A percentile compares a stretch with the other conserved stretches of the same genome.
These are phyloP conservation scores for Novumbra hubbsi DNA, from an alignment of 2,797 vertebrate species.

Conservation along the genomic window DNA sequence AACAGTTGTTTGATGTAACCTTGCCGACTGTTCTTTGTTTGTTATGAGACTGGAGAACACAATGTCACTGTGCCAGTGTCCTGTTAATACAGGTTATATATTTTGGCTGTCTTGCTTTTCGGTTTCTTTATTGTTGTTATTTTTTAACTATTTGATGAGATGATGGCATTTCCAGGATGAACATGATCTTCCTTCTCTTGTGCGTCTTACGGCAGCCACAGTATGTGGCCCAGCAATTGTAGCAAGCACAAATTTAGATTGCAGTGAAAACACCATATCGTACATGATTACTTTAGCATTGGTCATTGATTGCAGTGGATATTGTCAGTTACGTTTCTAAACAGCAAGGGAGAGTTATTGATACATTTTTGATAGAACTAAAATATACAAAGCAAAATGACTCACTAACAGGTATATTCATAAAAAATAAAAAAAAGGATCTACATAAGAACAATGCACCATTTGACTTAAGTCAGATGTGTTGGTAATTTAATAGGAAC, in stretches of 20 bases:
- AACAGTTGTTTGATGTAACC: slow-evolving; percentile 40
- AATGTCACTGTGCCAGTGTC: slow-evolving; percentile 3
- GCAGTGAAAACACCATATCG: background rate
- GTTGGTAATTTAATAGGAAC: too few relatives aligned
- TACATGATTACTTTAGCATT: background rate
- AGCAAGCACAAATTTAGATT: background rate
- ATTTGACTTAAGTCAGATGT: too few relatives aligned
- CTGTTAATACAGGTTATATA: slow-evolving; percentile 17
- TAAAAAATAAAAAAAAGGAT: too few relatives aligned
- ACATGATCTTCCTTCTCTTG: background rate
- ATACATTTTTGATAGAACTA: too few relatives aligned
- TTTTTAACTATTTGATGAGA: background rate
- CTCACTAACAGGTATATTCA: too few relatives aligned
- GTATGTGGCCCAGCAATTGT: background rate
- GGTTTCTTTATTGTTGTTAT: slow-evolving; percentile 19
- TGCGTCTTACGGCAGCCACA: background rate
- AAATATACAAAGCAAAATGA: too few relatives aligned
- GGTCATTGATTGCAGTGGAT: background rate
- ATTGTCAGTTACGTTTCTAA: background rate
- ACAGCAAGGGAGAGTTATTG: background rate
- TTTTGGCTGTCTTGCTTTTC: slow-evolving; percentile 28
- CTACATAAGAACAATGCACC: too few relatives aligned
- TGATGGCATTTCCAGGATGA: background rate
- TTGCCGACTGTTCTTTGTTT: slow-evolving; percentile 20
- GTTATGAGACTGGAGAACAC: slow-evolving; percentile 18